A percentile compares a stretch with the other conserved stretches of the same genome.
Conservation (phyloP, 1,140 invertebrate species). For the Adelges cooleyi region DNA sequence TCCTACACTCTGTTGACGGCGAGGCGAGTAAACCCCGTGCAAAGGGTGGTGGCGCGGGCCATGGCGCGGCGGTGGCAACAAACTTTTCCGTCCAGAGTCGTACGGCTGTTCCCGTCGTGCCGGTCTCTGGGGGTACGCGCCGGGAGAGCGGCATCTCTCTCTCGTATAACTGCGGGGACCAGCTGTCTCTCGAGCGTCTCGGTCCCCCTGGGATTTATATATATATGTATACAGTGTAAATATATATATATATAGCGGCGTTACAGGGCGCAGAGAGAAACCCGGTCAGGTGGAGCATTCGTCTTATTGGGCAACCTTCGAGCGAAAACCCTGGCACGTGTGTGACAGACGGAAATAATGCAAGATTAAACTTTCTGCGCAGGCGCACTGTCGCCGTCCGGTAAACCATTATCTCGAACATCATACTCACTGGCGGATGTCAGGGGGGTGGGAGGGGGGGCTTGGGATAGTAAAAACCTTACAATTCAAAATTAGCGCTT, state of each 20-base stretch:
- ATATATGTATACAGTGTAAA: too few species aligned
- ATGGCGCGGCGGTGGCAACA: not conserved
- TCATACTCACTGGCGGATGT: not conserved
- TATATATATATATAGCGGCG: too few species aligned
- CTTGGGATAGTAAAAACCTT: too few species aligned
- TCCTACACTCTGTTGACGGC: too few species aligned
- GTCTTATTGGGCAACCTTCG: not conserved
- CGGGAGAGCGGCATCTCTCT: not conserved
- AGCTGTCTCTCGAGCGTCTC: slow-evolving; percentile 25
- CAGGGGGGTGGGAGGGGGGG: not conserved
- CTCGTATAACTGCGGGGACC: slow-evolving; percentile 1
- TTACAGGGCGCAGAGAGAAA: not conserved
- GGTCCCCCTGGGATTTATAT: slow-evolving; percentile 3
- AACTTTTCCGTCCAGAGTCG: slow-evolving; percentile 9
- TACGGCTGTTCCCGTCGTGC: not conserved
- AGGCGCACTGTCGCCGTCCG: not conserved
- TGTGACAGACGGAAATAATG: not conserved
- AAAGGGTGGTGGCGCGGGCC: not conserved
- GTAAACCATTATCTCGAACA: not conserved
- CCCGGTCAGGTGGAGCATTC: slow-evolving; percentile 6
- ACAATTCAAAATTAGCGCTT: too few species aligned
- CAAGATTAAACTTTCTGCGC: too few species aligned
- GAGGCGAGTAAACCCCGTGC: not conserved
- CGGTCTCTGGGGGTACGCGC: slow-evolving; percentile 9
- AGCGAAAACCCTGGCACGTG: not conserved